Percentiles rank a stretch among this genome's conserved stretches.
phyloP scores from a whole-genome alignment of 2,888 invertebrate genomes.

The Digitonthophagus gazella region DNA sequence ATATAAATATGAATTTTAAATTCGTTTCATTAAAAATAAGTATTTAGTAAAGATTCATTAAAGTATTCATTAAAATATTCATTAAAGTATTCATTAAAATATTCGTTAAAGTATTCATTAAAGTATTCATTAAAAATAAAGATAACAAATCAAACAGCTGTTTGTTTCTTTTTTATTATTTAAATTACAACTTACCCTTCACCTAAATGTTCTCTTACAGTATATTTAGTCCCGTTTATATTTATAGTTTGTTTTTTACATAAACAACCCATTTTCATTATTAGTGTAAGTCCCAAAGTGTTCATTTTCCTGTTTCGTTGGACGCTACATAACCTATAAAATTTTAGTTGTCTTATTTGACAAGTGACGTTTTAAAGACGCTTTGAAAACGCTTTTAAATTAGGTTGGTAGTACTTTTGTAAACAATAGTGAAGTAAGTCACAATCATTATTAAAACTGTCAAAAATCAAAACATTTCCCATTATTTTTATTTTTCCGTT shows the following conservation, averaged over 20 bases:
- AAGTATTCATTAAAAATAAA: too few relatives aligned
- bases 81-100: too few relatives aligned
- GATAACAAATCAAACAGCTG: too few relatives aligned
- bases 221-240: constrained; percentile 70
- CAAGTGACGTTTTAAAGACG: background rate
- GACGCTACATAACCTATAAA: constrained; percentile 16
- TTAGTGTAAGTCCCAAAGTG: constrained; percentile 65
- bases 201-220: constrained; percentile 67
- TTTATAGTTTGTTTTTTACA: constrained; percentile 70
- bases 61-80: too few relatives aligned
- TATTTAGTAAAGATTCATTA: too few relatives aligned
- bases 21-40: constrained; percentile 1
- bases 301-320: constrained; percentile 64
- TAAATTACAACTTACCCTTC: constrained; percentile 66
- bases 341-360: background rate
- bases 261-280: constrained; percentile 72
- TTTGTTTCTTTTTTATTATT: constrained; percentile 17
- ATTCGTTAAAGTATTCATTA: too few relatives aligned
- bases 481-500: background rate
- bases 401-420: background rate
- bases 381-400: too few relatives aligned
- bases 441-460: background rate
- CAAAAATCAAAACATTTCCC: background rate
- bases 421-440: too few relatives aligned
- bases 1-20: background rate